Conservation (phyloP, 2,113 vertebrate genomes). For the Scalopus aquaticus region DNA sequence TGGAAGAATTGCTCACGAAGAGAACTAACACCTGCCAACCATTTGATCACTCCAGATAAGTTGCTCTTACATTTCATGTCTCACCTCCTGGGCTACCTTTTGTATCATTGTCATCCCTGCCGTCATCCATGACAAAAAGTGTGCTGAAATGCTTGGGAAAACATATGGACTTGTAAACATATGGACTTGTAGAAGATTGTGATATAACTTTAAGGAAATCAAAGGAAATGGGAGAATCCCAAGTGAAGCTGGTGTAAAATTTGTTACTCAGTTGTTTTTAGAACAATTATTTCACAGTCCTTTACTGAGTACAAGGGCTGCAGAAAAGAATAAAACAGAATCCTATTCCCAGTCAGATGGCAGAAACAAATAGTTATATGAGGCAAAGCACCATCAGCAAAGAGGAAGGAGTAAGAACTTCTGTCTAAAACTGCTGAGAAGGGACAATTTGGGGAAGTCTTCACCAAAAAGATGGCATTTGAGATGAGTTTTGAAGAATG, state of each 20-base stretch:
- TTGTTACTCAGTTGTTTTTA: not conserved
- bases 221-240: not conserved
- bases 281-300: not conserved
- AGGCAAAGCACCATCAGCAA: not conserved
- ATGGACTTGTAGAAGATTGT: not conserved
- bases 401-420: not conserved
- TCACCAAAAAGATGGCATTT: not conserved
- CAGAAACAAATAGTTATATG: conserved; percentile 6
- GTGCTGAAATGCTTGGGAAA: not conserved
- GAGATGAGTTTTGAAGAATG: not conserved
- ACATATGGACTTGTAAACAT: too few species aligned
- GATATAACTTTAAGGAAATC: not conserved
- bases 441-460: not conserved
- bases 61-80: not conserved
- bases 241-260: not conserved
- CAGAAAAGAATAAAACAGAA: not conserved
- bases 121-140: not conserved
- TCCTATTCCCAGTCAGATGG: not conserved
- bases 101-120: not conserved
- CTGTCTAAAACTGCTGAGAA: not conserved
- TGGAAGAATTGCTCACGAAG: not conserved
- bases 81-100: not conserved
- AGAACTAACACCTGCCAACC: not conserved
- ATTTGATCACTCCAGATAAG: not conserved
- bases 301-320: not conserved